Evolutionary conservation across 2,113 vertebrate species (phyloP).

Genomic region (Oncorhynchus tshawytscha): DNA sequence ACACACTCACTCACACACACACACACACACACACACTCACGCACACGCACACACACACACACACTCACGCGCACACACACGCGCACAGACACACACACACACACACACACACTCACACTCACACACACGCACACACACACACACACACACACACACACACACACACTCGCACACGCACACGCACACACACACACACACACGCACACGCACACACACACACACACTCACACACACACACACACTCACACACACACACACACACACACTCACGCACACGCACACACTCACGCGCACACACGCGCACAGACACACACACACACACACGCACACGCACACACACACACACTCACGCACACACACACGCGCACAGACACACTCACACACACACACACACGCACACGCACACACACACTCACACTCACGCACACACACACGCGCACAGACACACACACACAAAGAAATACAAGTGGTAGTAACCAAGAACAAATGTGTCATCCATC

Average conservation of each 20-base stretch:
- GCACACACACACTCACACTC: too few species aligned
- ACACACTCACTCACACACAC: background rate
- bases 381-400: too few species aligned
- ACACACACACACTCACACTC: background rate
- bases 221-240: background rate
- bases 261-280: too few species aligned
- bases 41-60: background rate
- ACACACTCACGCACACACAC: background rate
- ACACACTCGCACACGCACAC: background rate
- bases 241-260: too few species aligned
- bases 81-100: background rate
- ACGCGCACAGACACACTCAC: background rate
- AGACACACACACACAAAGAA: background rate
- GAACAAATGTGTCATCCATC: background rate
- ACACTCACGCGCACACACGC: too few species aligned
- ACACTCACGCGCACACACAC: background rate
- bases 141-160: background rate
- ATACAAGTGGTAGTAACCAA: background rate
- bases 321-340: too few species aligned
- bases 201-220: too few species aligned
- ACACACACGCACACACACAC: background rate
- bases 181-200: background rate
- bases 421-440: background rate
- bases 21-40: background rate
- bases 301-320: too few species aligned